Percentiles rank a stretch among this genome's conserved stretches.
Conservation (phyloP, 2,888 invertebrate species). For the Endomychus coccineus region DNA sequence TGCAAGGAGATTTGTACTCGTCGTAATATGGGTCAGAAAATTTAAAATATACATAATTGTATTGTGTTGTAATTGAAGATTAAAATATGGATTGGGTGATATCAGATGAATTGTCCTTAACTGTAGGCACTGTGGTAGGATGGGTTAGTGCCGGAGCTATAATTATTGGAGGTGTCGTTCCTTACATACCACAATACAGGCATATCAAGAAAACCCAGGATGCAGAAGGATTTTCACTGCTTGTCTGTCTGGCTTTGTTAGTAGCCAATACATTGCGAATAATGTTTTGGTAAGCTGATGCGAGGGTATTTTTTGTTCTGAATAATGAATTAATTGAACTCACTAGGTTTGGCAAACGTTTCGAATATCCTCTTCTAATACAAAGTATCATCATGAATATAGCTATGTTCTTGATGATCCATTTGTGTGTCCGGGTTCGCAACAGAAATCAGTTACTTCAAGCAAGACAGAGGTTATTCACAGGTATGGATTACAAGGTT, state of each 20-base stretch:
- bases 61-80: no score
- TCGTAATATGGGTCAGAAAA: no score
- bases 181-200: conserved; percentile 92
- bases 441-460: conserved; percentile 72
- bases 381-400: conserved; percentile 97
- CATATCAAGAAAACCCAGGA: conserved; percentile 88
- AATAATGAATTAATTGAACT: conserved; percentile 1
- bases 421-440: conserved; percentile 81
- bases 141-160: conserved; percentile 82
- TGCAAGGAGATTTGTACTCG: no score
- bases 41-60: no score
- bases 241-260: conserved; percentile 91
- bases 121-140: conserved; percentile 67
- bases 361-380: conserved; percentile 87
- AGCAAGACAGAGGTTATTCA: conserved; percentile 71
- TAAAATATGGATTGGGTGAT: conserved; percentile 72
- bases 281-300: conserved; percentile 82
- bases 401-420: conserved; percentile 93
- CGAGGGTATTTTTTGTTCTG: neutral
- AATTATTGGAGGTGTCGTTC: conserved; percentile 92
- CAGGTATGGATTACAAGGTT: conserved; percentile 54
- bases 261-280: conserved; percentile 95
- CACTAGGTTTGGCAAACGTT: conserved; percentile 93
- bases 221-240: conserved; percentile 94
- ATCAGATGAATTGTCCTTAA: conserved; percentile 65